Conservation (phyloP, 2,888 invertebrate species). For the Cheilosia vernalis region DNA sequence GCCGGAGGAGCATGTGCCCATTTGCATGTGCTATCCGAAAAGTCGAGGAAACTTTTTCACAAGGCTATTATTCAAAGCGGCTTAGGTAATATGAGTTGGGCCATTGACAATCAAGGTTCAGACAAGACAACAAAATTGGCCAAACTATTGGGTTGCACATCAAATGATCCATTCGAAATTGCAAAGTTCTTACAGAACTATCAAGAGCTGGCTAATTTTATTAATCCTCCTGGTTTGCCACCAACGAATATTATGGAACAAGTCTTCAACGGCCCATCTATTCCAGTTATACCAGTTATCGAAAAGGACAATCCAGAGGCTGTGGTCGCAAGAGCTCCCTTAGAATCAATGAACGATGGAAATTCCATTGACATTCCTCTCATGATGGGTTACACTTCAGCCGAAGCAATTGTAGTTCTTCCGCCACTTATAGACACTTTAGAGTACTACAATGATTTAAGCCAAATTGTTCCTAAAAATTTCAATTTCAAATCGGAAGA, state of each 20-base stretch:
- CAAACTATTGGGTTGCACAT: constrained; percentile 70
- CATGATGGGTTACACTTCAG: constrained; percentile 84
- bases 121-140: constrained; percentile 71
- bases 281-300: constrained; percentile 73
- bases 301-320: constrained; percentile 63
- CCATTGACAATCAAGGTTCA: constrained; percentile 52
- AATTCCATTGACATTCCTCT: constrained; percentile 83
- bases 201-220: constrained; percentile 28
- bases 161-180: constrained; percentile 64
- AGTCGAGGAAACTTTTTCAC: constrained; percentile 76
- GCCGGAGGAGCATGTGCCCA: constrained; percentile 76
- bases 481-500: constrained; percentile 55
- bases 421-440: constrained; percentile 8
- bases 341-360: constrained; percentile 82
- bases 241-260: constrained; percentile 34
- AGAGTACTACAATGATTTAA: constrained; percentile 59
- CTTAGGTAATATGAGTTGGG: constrained; percentile 67
- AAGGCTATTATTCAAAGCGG: constrained; percentile 77
- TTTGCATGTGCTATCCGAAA: constrained; percentile 74
- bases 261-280: constrained; percentile 30
- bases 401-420: constrained; percentile 83
- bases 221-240: not conserved
- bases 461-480: constrained; percentile 67
- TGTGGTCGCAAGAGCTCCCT: constrained; percentile 78
- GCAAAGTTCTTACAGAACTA: constrained; percentile 65